Conservation (phyloP, 2,888 invertebrate species). For the Stictocephala bisonia region DNA sequence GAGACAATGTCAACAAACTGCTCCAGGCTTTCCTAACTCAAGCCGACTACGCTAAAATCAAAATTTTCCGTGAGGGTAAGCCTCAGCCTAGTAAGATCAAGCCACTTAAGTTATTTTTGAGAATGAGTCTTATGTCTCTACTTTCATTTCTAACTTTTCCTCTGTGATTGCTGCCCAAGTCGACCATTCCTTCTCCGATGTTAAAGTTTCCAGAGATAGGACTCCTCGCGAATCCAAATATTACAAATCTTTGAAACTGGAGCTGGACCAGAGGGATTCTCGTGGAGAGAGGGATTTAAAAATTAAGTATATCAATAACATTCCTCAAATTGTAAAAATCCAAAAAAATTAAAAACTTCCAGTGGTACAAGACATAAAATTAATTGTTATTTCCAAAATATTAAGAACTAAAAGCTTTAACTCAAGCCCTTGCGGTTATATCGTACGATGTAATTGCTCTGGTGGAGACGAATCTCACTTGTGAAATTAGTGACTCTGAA, state of each 20-base stretch:
- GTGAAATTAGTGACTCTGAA: background rate
- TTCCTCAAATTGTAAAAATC: background rate
- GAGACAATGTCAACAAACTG: background rate
- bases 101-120: background rate
- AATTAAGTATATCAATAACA: background rate
- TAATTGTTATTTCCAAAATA: background rate
- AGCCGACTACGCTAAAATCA: background rate
- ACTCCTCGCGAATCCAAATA: background rate
- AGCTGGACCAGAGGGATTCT: background rate
- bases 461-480: background rate
- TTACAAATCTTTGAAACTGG: background rate
- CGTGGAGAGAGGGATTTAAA: background rate
- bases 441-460: background rate
- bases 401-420: too few relatives aligned
- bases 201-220: background rate
- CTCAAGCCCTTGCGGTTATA: too few relatives aligned
- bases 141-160: background rate
- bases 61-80: background rate
- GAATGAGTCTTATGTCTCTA: background rate
- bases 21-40: background rate
- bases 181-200: background rate
- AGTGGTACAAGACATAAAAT: background rate
- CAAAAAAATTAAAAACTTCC: background rate
- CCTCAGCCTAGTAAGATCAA: background rate
- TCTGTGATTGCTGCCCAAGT: background rate